These are phyloP conservation scores for Mesorhabditis sp. DNA, from an alignment of 2,888 invertebrate genomes.

Conservation along the genomic window DNA sequence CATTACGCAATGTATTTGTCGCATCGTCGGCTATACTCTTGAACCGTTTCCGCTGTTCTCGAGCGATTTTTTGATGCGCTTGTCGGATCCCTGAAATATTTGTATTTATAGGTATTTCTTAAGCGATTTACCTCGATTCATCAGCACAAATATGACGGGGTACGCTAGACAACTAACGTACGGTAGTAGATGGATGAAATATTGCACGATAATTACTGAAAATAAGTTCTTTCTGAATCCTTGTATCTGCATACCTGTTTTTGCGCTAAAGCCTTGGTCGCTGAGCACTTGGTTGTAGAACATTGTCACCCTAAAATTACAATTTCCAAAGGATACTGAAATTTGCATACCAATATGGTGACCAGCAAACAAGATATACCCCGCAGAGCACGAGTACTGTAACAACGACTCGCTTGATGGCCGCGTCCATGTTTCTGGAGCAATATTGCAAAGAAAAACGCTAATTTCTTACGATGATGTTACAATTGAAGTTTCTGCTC, in stretches of 20 bases:
- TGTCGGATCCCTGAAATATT: constrained; percentile 25
- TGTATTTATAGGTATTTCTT: neutral
- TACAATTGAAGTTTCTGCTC: constrained; percentile 44
- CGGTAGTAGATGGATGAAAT: constrained; percentile 54
- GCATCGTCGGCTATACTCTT: constrained; percentile 43
- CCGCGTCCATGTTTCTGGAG: constrained; percentile 46
- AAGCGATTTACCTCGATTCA: constrained; percentile 25
- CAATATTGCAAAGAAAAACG: neutral
- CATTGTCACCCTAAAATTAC: constrained; percentile 42
- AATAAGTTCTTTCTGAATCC: constrained; percentile 3
- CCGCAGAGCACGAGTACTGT: constrained; percentile 53
- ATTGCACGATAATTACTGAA: constrained; percentile 54
- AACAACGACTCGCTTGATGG: constrained; percentile 52
- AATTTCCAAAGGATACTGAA: neutral
- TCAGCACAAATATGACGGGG: constrained; percentile 54
- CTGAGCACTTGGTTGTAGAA: constrained; percentile 33
- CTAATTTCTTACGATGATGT: constrained; percentile 27
- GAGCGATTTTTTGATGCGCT: constrained; percentile 40
- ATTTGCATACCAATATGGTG: constrained; percentile 40
- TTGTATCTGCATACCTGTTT: constrained; percentile 15
- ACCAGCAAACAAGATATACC: constrained; percentile 56
- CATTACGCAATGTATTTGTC: constrained; percentile 19
- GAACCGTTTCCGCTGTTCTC: constrained; percentile 32
- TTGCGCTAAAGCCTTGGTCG: constrained; percentile 32
- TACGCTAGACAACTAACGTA: constrained; percentile 55